Evolutionary conservation across 1,140 invertebrate genomes (phyloP), one percentile per base, ranked within the genome.

Genomic region (Bombus confusus): DNA sequence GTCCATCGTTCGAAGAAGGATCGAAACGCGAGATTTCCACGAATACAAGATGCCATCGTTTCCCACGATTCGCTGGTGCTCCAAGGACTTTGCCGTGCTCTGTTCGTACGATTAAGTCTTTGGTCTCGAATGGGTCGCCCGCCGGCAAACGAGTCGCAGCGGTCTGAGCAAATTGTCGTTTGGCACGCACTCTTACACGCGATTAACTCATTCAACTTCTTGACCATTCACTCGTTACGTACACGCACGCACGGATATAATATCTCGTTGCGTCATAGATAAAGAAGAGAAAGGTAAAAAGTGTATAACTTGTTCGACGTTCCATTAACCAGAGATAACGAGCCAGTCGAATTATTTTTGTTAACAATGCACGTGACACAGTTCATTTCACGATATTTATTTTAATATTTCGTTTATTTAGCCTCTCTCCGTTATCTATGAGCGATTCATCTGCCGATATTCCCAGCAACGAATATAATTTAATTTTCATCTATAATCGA

Each of bases 91-190:
- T 89, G 62, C 87, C 85, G 87, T 93, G 91, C 91, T 92, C 91
- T 91, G 92, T 89, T 91, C 91, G 92, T 93, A 93, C 91, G 91
- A 91, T 92, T 94, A 94, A 94, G 93, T 94, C 93, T 94, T 94
- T 95, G 94, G 93, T 95, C 93, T 94, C 94, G 92, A 93, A 94
- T 94, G 93, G 92, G 92, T 94, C 91, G 88, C 87, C 91, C 92
- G 90, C 92, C 91, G 82, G 87, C 91, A 90, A 92, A 91, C 88
- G 85, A 89, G 86, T 93, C 92, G 92, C 83, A 93, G 92, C 92
- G 90, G 92, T 92, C 93, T 94, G 94, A 95, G 94, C 93, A 95
- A 95, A 94, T 94, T 93, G 92, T 95, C 93, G 92, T 94, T 94
- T 94, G 93, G 92, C 92, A 94, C 93, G 92, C 92, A 94, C 91